phyloP scores from a whole-genome alignment of 2,113 vertebrate species.

The Cavia aperea region DNA sequence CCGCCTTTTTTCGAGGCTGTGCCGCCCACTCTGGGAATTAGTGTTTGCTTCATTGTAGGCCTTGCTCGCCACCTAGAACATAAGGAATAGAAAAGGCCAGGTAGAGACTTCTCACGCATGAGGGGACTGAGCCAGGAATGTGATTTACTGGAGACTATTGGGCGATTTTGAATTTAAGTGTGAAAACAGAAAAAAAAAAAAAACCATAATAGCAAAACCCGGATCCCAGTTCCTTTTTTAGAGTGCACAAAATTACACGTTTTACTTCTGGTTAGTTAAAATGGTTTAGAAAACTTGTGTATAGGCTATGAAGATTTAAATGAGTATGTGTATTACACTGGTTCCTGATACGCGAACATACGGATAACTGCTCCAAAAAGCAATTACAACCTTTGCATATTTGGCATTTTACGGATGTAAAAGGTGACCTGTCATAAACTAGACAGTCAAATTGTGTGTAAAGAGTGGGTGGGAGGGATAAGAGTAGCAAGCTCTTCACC shows the following conservation, averaged over 20 bases:
- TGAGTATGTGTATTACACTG: not conserved
- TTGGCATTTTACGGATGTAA: not conserved
- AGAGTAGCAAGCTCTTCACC: not conserved
- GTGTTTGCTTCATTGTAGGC: not conserved
- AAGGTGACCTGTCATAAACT: not conserved
- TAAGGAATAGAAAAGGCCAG: accelerated
- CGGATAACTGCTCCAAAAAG: not conserved
- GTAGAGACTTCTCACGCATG: not conserved
- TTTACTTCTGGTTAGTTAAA: not conserved
- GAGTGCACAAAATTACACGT: not conserved
- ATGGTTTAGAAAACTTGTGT: not conserved
- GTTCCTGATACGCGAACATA: not conserved
- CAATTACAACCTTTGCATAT: not conserved
- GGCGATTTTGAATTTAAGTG: not conserved
- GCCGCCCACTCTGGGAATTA: accelerated
- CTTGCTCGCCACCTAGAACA: not conserved
- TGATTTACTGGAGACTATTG: not conserved
- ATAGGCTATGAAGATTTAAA: not conserved
- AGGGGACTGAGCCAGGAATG: not conserved
- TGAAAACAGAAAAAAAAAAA: not conserved
- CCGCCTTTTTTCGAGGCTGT: not conserved
- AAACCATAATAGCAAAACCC: not conserved
- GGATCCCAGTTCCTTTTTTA: not conserved
- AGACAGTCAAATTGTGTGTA: not conserved
- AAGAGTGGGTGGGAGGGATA: not conserved